These are phyloP conservation scores for Sebastes elongatus DNA, from an alignment of 2,797 vertebrate species.

Conservation along the genomic window DNA sequence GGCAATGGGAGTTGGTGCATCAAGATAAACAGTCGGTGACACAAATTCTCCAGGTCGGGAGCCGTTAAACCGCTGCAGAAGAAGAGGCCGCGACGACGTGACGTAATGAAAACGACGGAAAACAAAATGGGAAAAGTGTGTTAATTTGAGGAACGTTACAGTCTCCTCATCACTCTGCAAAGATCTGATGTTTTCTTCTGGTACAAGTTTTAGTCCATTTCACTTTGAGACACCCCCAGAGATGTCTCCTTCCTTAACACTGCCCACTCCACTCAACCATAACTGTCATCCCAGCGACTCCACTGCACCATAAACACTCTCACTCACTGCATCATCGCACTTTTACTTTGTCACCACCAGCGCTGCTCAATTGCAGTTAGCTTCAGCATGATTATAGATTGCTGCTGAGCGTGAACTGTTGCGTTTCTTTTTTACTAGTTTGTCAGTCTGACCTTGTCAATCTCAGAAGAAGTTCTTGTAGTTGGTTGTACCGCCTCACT, in stretches of 20 bases:
- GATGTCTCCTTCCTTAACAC: constrained; percentile 18
- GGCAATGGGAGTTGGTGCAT: not conserved
- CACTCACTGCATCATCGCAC: not conserved
- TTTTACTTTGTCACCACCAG: not conserved
- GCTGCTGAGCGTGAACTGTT: constrained; percentile 1
- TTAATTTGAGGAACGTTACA: not conserved
- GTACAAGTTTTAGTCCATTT: not conserved
- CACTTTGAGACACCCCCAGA: not conserved
- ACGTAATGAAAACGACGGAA: not conserved
- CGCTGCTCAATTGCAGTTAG: not conserved
- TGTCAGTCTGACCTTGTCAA: not conserved
- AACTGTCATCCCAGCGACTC: not conserved
- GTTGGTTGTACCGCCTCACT: not conserved
- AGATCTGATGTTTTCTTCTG: not conserved
- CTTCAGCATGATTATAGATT: not conserved
- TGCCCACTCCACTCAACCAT: constrained; percentile 8
- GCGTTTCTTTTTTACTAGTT: not conserved
- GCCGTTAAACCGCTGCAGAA: not conserved
- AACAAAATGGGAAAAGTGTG: not conserved
- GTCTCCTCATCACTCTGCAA: not conserved
- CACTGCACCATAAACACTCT: not conserved
- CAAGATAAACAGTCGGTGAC: not conserved
- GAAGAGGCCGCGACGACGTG: not conserved
- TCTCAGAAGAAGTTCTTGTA: not conserved
- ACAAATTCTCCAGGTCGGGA: not conserved